Conservation (phyloP, 2,888 invertebrate genomes). For the Brenthis daphne region DNA sequence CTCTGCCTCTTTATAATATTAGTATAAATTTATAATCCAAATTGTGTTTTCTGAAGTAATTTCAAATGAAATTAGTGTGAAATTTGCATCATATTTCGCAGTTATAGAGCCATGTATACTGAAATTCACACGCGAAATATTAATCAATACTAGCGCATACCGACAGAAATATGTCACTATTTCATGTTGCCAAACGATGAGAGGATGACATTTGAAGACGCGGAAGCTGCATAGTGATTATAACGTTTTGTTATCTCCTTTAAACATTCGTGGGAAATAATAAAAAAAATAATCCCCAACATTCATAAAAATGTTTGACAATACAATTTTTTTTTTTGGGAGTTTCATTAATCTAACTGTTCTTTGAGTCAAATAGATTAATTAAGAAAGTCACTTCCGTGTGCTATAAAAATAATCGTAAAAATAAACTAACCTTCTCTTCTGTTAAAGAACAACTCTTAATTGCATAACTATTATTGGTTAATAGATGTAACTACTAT, state of each 20-base stretch:
- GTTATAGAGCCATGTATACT: not conserved
- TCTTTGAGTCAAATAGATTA: not conserved
- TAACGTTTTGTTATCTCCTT: too few species aligned
- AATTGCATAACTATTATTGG: not conserved
- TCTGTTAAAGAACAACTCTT: not conserved
- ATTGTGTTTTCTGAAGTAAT: too few species aligned
- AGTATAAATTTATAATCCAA: too few species aligned
- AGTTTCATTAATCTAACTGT: constrained; percentile 13
- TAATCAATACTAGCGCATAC: constrained; percentile 14
- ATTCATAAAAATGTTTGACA: not conserved
- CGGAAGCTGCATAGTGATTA: not conserved
- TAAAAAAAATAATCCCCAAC: too few species aligned
- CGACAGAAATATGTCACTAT: constrained; percentile 12
- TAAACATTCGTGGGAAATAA: too few species aligned
- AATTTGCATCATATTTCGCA: constrained; percentile 2
- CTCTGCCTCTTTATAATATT: too few species aligned
- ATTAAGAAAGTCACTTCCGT: constrained; percentile 1
- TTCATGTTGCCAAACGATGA: constrained; percentile 5
- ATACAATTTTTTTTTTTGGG: not conserved
- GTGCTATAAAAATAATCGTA: constrained; percentile 1
- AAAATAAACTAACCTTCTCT: not conserved
- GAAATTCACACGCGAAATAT: constrained; percentile 14
- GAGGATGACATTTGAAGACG: constrained; percentile 9
- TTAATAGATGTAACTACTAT: not conserved
- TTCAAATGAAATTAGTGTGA: not conserved